Evolutionary conservation across 1,140 invertebrate genomes (phyloP).

Genomic region (Hycleus cichorii): DNA sequence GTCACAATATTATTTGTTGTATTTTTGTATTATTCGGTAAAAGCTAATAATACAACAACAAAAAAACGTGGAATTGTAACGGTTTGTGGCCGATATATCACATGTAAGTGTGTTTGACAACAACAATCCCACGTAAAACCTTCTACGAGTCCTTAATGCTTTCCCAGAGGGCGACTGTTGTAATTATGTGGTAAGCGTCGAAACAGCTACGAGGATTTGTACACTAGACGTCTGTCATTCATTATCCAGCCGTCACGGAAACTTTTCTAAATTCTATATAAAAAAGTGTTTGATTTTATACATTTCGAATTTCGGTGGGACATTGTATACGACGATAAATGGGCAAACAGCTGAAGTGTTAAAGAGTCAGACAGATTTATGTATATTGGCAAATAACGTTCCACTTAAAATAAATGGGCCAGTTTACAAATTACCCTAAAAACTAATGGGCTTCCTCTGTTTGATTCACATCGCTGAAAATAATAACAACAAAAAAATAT

Average conservation of each 20-base stretch:
- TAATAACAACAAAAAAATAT: neutral
- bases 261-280: neutral
- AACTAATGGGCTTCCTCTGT: slow-evolving; percentile 2
- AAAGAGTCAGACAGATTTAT: slow-evolving; percentile 19
- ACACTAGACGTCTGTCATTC: slow-evolving; percentile 27
- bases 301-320: too few species aligned
- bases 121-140: slow-evolving; percentile 29
- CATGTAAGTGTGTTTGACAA: slow-evolving; percentile 30
- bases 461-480: neutral
- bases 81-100: slow-evolving; percentile 30
- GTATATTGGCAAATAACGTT: slow-evolving; percentile 17
- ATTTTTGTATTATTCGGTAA: neutral
- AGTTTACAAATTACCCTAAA: slow-evolving; percentile 26
- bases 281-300: too few species aligned
- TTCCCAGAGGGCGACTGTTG: slow-evolving; percentile 27
- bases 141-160: slow-evolving; percentile 21
- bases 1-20: neutral
- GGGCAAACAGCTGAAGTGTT: slow-evolving; percentile 17
- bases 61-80: neutral
- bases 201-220: slow-evolving; percentile 30
- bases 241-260: slow-evolving; percentile 17
- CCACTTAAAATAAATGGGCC: slow-evolving; percentile 17
- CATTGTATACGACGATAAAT: slow-evolving; percentile 8
- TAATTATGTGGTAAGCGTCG: slow-evolving; percentile 30
- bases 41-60: slow-evolving; percentile 13